Percentiles rank a stretch among this genome's conserved stretches.
Conservation (phyloP, 2,888 invertebrate species). For the Aphidius colemani region DNA sequence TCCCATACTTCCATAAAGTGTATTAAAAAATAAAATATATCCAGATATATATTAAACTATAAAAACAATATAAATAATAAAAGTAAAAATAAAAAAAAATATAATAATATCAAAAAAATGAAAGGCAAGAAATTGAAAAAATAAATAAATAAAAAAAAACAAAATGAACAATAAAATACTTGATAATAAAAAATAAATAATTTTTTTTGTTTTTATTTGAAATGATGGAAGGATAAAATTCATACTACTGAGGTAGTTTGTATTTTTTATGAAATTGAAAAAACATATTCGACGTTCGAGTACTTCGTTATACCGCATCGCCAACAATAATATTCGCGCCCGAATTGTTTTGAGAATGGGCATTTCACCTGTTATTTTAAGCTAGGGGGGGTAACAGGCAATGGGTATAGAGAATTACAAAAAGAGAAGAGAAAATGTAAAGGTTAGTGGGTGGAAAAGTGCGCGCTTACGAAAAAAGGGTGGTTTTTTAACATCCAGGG, state of each 20-base stretch:
- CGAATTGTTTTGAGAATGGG: conserved; percentile 41
- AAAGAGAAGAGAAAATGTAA: not conserved
- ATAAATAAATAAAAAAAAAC: too few species aligned
- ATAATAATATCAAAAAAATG: too few species aligned
- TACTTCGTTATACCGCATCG: conserved; percentile 23
- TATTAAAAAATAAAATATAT: too few species aligned
- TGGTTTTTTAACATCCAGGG: conserved; percentile 7
- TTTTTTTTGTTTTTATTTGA: not conserved
- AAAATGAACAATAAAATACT: too few species aligned
- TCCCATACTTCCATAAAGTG: not conserved
- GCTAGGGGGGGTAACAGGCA: conserved; percentile 21
- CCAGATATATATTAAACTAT: too few species aligned
- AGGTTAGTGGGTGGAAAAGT: not conserved
- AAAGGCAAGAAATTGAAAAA: too few species aligned
- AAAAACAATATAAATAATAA: too few species aligned
- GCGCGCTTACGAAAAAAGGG: conserved; percentile 8
- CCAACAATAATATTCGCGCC: conserved; percentile 40
- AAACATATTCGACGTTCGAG: conserved; percentile 11
- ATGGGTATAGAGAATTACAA: not conserved
- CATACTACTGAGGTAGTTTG: not conserved
- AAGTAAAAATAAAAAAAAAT: too few species aligned
- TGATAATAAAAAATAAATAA: not conserved
- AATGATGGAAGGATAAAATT: too few species aligned
- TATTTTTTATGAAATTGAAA: not conserved
- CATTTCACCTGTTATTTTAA: conserved; percentile 39